Base-by-base conservation (phyloP, 2,113 vertebrate species). In the Plotosus lineatus region DNA sequence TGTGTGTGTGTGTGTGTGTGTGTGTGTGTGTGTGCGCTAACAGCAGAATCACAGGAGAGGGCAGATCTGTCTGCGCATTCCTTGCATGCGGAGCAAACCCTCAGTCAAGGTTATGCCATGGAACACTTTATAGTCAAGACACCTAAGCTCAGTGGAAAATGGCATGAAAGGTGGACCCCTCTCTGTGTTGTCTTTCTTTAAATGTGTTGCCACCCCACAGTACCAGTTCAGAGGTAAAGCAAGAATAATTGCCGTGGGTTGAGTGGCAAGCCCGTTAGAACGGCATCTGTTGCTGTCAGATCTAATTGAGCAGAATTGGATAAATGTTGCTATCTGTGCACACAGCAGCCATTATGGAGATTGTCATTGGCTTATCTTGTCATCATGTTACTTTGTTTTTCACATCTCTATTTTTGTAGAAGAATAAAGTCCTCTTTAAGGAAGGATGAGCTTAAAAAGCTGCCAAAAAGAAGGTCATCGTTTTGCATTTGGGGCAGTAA, bases 401-500 rank as follows among this genome's bases (percentile, higher is more conserved):
- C 40, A 26, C 42, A 56, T 77, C 75, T 40, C 28, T 72, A n/a
- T 61, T 17, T 69, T 26, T 46, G 53, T 51, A 65, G 58, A 53
- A 79, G 42, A 80, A 84, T 85, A 82, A 82, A 72, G 42, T 44
- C 75, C 21, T 76, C 68, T 61, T 84, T 71, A 87, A 72, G 36
- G 38, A 51, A 73, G 65, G 73, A 79, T 51, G 68, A 55, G 83
- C 82, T 31, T 76, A 56, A 73, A 77, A 78, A 87, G 85, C 63
- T 77, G 51, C 58, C 10, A 68, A 77, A 84, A 73, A 85, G 78
- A 85, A 89, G 84, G 82, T 87, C 81, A 79, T 40, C 66, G 75
- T 83, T 88, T 85, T 86, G 84, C 82, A 85, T 82, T 86, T 69
- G 12, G 53, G 81, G 69, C 75, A 82, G 58, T 44, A 74, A 83